Conservation (phyloP, 2,113 vertebrate genomes). For the Indri indri region DNA sequence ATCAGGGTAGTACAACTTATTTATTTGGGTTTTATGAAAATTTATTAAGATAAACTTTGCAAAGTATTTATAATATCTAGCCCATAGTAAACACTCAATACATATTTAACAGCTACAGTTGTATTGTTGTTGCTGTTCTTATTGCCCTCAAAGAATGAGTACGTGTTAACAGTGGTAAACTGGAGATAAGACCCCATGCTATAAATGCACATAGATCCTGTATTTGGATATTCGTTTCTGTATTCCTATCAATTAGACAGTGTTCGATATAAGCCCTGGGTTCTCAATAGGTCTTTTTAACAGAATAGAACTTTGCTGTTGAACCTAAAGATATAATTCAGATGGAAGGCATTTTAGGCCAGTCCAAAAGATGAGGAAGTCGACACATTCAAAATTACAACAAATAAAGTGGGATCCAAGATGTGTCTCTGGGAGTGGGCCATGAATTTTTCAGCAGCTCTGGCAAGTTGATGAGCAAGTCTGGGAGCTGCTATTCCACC, state of each 20-base stretch:
- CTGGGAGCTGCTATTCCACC: neutral
- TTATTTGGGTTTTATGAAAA: neutral
- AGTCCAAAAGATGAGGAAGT: neutral
- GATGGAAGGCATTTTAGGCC: neutral
- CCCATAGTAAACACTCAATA: neutral
- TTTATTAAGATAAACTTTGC: neutral
- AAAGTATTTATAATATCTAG: neutral
- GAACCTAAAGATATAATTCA: neutral
- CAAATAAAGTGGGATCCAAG: neutral
- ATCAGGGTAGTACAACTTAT: neutral
- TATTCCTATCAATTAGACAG: neutral
- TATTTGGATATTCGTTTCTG: neutral
- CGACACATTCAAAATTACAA: neutral
- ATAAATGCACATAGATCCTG: neutral
- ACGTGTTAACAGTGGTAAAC: rapidly evolving
- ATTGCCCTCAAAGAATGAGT: neutral
- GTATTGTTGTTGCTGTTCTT: neutral
- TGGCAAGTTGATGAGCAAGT: neutral
- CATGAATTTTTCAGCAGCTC: neutral
- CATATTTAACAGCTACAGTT: neutral
- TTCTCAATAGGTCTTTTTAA: neutral
- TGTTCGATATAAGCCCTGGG: neutral
- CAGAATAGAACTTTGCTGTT: neutral
- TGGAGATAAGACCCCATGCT: rapidly evolving
- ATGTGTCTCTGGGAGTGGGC: too few relatives aligned